Percentiles rank a stretch among this genome's conserved stretches.
These are phyloP conservation scores for Sitobion miscanthi DNA, from an alignment of 1,140 invertebrate species.

Conservation along the genomic window DNA sequence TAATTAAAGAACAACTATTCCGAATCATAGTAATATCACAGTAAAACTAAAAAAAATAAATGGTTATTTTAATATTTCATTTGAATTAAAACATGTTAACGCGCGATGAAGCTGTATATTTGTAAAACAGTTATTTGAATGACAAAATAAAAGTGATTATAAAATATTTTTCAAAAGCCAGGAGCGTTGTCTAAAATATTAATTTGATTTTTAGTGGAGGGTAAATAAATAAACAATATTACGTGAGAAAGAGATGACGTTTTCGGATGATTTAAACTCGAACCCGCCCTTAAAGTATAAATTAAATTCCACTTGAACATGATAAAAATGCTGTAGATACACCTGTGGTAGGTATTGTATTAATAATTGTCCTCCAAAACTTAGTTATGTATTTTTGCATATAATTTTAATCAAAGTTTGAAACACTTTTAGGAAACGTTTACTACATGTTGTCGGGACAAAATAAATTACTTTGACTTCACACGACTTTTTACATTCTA, in stretches of 20 bases:
- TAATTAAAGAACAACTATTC: background rate
- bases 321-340: background rate
- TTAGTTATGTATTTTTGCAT: background rate
- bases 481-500: slow-evolving; percentile 33
- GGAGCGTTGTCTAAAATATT: background rate
- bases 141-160: background rate
- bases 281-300: background rate
- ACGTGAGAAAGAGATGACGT: background rate
- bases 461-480: slow-evolving; percentile 23
- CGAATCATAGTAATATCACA: background rate
- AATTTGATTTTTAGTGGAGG: background rate
- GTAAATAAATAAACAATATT: background rate
- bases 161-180: background rate
- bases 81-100: background rate
- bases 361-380: background rate
- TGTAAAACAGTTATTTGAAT: background rate
- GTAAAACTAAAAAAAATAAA: background rate
- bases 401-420: slow-evolving; percentile 22
- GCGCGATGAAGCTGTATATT: background rate
- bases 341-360: background rate
- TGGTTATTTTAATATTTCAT: background rate
- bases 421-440: slow-evolving; percentile 25
- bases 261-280: background rate
- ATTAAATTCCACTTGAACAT: background rate
- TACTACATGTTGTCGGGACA: background rate